These are phyloP conservation scores for Strigops habroptila DNA, from an alignment of 2,113 vertebrate genomes.

Conservation along the genomic window DNA sequence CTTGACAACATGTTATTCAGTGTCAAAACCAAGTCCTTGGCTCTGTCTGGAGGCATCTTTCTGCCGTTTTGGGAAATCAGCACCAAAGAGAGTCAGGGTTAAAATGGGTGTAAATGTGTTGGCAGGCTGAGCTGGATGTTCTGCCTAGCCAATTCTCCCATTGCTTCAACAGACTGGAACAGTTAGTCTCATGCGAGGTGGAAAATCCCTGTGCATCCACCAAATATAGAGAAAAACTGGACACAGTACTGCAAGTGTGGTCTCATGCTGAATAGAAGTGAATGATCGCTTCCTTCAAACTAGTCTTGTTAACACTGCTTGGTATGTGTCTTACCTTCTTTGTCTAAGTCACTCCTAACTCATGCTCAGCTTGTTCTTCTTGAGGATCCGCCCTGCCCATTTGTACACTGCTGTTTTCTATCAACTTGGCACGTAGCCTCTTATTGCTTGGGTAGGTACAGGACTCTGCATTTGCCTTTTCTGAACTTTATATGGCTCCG, in stretches of 20 bases:
- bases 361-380: background rate
- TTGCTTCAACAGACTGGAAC: background rate
- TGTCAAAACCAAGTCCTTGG: background rate
- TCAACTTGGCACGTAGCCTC: background rate
- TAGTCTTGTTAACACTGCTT: background rate
- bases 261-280: background rate
- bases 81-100: background rate
- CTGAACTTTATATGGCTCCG: background rate
- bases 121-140: background rate
- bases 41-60: background rate
- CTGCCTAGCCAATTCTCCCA: background rate
- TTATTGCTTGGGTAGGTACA: background rate
- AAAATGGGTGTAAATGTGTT: background rate
- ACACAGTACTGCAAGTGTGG: background rate
- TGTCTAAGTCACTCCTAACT: background rate
- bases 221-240: background rate
- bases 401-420: background rate
- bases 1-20: slow-evolving; percentile 17
- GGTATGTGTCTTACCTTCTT: background rate
- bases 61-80: background rate
- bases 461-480: background rate
- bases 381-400: background rate
- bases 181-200: background rate
- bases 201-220: background rate
- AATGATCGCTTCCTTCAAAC: background rate